Base-by-base conservation (phyloP, 2,797 vertebrate genomes). In the Ataeniobius toweri region DNA sequence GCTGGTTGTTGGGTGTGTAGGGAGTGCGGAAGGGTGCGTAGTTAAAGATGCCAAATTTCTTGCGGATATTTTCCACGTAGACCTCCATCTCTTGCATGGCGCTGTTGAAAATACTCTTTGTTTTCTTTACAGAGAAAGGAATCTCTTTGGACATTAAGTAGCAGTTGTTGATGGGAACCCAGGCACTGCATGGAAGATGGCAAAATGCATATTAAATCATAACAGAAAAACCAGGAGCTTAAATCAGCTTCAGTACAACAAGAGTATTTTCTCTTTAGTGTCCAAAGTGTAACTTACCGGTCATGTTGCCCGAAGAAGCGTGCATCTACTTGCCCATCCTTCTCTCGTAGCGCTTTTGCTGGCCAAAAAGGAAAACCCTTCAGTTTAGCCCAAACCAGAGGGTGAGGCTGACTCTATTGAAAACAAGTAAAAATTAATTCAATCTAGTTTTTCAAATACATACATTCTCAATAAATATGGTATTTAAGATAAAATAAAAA, bases 101-200 rank as follows among this genome's bases (percentile, higher is more conserved):
- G 83, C 98, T 99, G 93, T 99, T 99, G 92, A 99, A 99, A 94
- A 99, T 99, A 95, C 98, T 99, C 94, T 99, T 99, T 69, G 98
- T 99, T 95, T 99, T 99, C 95, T 99, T 99, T 89, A 99, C 98
- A 89, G 98, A 99, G 96, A 99, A 99, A 75, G 98, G 98, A 90
- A 99, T 99, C 94, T 99, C 98, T 96, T 99, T 99, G 92, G 98
- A 99, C 98, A 99, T 99, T 95, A 99, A 97, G 97, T 99, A 99
- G 96, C 98, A 99, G 95, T 99, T 99, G 95, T 99, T 99, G 91
- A 99, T 97, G 76, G 98, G 98, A 89, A 99, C 98, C 98, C 98
- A 99, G 88, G 98, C 98, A 93, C 98, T 99, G 89, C 0, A 70
- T 80, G 88, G 78, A 94, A 53, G 84, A 61, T 76, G 55, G 24